Conservation (phyloP, 2,797 vertebrate genomes). For the Ciconia nigra region DNA sequence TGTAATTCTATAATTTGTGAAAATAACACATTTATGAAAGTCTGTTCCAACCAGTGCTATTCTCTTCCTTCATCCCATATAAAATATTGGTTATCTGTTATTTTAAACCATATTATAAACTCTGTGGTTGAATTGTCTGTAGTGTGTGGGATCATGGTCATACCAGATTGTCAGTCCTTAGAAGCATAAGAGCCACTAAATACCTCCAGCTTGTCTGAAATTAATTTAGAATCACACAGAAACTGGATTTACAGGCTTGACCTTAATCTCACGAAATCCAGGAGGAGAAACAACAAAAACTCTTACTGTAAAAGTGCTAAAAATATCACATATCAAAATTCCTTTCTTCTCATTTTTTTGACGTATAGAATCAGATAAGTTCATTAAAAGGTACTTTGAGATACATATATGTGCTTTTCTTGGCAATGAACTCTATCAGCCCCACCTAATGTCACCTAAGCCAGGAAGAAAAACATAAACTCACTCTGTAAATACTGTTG, state of each 20-base stretch:
- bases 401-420: not conserved
- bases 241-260: not conserved
- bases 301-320: not conserved
- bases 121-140: not conserved
- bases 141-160: not conserved
- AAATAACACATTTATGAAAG: not conserved
- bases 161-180: not conserved
- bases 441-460: not conserved
- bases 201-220: not conserved
- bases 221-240: not conserved
- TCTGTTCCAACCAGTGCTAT: not conserved
- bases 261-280: not conserved
- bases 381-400: not conserved
- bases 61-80: not conserved
- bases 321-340: not conserved
- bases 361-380: not conserved
- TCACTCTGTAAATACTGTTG: not conserved
- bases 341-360: not conserved
- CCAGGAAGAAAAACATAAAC: constrained; percentile 9
- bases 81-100: not conserved
- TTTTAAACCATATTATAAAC: not conserved
- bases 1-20: not conserved
- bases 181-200: not conserved
- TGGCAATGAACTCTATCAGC: not conserved
- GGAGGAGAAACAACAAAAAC: not conserved